Base-by-base conservation (phyloP, 2,888 invertebrate species). In the Drosophila putrida region DNA sequence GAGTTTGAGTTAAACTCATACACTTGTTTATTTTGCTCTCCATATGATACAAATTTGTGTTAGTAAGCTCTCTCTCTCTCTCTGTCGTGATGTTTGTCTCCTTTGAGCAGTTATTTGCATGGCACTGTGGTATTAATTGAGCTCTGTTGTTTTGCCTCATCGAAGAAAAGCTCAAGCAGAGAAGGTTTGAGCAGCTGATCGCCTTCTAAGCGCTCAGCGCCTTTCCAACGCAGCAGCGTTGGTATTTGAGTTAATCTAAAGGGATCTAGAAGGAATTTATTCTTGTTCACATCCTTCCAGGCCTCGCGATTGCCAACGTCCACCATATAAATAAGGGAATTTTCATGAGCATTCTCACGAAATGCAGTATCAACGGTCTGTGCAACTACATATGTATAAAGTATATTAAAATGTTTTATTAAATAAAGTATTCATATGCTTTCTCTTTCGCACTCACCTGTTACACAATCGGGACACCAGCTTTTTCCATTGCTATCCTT, bases 401-500 rank as follows among this genome's bases (percentile, higher is more conserved):
- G 20, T 9, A 38, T 6, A 13, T 28, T 15, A 13, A 4, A 10
- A 5, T 13, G 27, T 11, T 46, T 46, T 8, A 5, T 10, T 10
- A 10, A 31, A 15, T 47, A 8, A 8, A 4, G 0, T 0, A 9
- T 39, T 39, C 9, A 13, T 5, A 15, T 13, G 2, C 0, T 28
- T 2, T 49, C 2, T 0, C 10, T 46, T 28, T 13, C 6, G 3
- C 1, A 10, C 50, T 93, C 94, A 96, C 97, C 96, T 91, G 93
- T 93, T 9, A 95, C 95, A 91, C 98, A 98, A 92, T 98, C 98
- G 0, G 95, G 94, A 90, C 98, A 98, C 98, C 98, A 98, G 90
- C 96, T 97, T 41, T 93, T 91, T 0, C 97, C 97, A 0, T 72
- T 59, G 27, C 69, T 69, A 49, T 88, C 77, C 89, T 95, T 94